phyloP scores from a whole-genome alignment of 37 sponge, comb jelly and placozoan species.

The Cladorhizidae sp. region DNA sequence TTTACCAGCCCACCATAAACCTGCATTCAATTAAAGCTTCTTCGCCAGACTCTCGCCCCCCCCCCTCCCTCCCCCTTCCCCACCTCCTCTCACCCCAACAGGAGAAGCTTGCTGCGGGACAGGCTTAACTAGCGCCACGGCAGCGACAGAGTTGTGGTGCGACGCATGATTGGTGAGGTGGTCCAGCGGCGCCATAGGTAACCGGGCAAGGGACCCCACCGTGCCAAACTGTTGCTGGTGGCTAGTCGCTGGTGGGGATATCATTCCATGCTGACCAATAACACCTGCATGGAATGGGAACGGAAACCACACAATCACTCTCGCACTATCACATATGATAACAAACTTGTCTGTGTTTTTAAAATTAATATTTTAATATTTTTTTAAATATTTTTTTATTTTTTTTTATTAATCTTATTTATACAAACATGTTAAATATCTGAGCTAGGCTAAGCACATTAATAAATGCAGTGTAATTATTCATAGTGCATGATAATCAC shows the following conservation, averaged over 20 bases:
- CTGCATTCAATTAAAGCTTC: too few relatives aligned
- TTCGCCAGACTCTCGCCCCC: too few relatives aligned
- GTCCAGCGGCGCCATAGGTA: conserved; percentile 12
- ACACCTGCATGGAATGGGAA: conserved; percentile 14
- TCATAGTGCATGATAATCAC: too few relatives aligned
- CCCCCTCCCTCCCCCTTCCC: neutral
- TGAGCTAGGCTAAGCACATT: too few relatives aligned
- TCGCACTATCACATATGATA: neutral
- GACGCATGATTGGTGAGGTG: conserved; percentile 37
- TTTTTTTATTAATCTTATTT: too few relatives aligned
- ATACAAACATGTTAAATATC: too few relatives aligned
- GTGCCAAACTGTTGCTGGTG: conserved; percentile 9
- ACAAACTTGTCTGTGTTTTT: too few relatives aligned
- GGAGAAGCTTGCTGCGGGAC: conserved; percentile 51
- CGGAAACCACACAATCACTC: neutral
- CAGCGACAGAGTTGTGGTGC: conserved; percentile 36
- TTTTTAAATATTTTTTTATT: too few relatives aligned
- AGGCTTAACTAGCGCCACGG: conserved; percentile 49
- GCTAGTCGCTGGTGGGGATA: conserved; percentile 11
- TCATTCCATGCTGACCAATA: conserved; percentile 19
- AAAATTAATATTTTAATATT: too few relatives aligned
- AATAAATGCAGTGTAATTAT: too few relatives aligned
- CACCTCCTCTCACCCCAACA: conserved; percentile 18
- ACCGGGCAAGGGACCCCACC: neutral
- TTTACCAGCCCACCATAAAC: too few relatives aligned